Percentiles rank a stretch among this genome's conserved stretches.
phyloP scores from a whole-genome alignment of 2,113 vertebrate species.

The Epinephelus cyanopodus region DNA sequence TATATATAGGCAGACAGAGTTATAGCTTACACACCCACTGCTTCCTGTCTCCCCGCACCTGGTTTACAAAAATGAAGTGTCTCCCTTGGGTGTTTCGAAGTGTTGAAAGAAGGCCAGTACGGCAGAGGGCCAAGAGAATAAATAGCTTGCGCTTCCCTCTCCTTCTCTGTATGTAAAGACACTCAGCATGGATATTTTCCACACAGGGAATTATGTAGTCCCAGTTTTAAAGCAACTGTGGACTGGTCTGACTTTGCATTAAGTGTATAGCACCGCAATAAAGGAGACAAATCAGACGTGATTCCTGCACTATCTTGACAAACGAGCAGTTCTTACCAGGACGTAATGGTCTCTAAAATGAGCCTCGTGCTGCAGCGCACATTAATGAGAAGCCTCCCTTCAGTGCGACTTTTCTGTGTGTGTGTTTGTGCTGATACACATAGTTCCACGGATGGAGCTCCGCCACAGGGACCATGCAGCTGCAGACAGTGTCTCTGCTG shows the following conservation, averaged over 20 bases:
- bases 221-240: constrained; percentile 38
- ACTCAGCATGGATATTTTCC: constrained; percentile 13
- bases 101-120: constrained; percentile 52
- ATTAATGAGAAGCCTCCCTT: constrained; percentile 59
- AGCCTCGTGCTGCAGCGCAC: constrained; percentile 44
- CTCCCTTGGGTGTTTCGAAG: constrained; percentile 43
- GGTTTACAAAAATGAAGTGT: constrained; percentile 44
- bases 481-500: constrained; percentile 78
- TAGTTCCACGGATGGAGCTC: constrained; percentile 54
- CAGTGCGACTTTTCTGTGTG: not conserved
- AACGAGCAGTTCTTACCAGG: constrained; percentile 39
- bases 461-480: constrained; percentile 66
- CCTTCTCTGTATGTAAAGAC: not conserved
- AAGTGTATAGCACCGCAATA: constrained; percentile 10
- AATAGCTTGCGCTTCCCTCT: constrained; percentile 45
- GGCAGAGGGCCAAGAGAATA: constrained; percentile 48
- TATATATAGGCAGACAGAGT: constrained; percentile 30
- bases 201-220: constrained; percentile 35
- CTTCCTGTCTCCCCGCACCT: constrained; percentile 41
- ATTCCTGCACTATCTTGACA: constrained; percentile 43
- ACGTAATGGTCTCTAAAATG: constrained; percentile 62
- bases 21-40: constrained; percentile 22
- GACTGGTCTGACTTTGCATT: constrained; percentile 36
- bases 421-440: constrained; percentile 23
- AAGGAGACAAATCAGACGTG: constrained; percentile 41